Evolutionary conservation across 2,888 invertebrate species (phyloP).

Genomic region (Thereva unica): DNA sequence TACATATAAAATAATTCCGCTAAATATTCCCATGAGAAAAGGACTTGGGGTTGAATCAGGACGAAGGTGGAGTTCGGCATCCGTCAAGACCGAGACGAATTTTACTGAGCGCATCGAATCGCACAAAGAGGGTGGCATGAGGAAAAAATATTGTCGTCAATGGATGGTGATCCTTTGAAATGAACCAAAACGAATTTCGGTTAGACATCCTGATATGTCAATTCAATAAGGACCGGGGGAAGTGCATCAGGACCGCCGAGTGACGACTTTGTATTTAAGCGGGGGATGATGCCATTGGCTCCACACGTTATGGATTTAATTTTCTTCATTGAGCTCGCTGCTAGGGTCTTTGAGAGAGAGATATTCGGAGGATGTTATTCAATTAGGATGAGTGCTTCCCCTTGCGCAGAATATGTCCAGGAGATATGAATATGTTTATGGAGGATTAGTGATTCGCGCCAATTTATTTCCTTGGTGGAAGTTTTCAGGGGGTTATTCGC

Average conservation of each 20-base stretch:
- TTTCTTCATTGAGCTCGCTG: constrained; percentile 1
- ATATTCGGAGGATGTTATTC: constrained; percentile 33
- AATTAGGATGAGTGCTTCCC: constrained; percentile 39
- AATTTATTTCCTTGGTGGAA: not conserved
- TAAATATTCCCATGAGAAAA: constrained; percentile 42
- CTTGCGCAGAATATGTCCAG: constrained; percentile 1
- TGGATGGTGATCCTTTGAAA: constrained; percentile 30
- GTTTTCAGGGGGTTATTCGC: not conserved
- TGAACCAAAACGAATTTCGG: constrained; percentile 41
- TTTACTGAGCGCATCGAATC: constrained; percentile 57
- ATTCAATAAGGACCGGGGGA: constrained; percentile 15
- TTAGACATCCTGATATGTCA: constrained; percentile 40
- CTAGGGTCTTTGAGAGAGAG: constrained; percentile 12
- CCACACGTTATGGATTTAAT: constrained; percentile 26
- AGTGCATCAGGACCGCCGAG: not conserved
- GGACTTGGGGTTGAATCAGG: constrained; percentile 18
- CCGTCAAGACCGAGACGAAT: constrained; percentile 48
- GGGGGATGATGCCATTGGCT: constrained; percentile 25
- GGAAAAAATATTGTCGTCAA: constrained; percentile 39
- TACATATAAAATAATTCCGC: not conserved
- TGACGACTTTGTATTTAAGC: not conserved
- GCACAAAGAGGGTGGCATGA: constrained; percentile 40
- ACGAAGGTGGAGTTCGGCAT: constrained; percentile 20
- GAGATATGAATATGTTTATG: constrained; percentile 38
- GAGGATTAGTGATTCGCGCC: constrained; percentile 28